These are phyloP conservation scores for Venustaconcha ellipsiformis DNA, from an alignment of 1,140 invertebrate genomes.

Conservation along the genomic window DNA sequence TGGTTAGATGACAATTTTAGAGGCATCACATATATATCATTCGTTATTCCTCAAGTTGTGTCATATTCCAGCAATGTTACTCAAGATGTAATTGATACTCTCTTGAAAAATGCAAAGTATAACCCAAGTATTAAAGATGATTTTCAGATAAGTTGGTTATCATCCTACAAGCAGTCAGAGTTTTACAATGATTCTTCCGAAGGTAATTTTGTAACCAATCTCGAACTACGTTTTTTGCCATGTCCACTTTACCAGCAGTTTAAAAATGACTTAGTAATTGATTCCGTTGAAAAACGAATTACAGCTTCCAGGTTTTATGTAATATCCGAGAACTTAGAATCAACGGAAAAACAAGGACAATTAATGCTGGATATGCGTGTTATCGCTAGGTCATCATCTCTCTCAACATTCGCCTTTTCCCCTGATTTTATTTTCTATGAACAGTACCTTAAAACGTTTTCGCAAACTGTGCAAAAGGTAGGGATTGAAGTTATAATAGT, in stretches of 20 bases:
- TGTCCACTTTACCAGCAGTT: constrained; percentile 61
- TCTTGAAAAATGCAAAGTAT: constrained; percentile 1
- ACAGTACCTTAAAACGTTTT: constrained; percentile 93
- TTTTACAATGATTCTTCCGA: constrained; percentile 60
- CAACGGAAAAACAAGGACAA: constrained; percentile 44
- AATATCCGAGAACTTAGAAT: constrained; percentile 36
- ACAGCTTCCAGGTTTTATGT: constrained; percentile 71
- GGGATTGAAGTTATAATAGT: constrained; percentile 93
- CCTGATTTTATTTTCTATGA: constrained; percentile 60
- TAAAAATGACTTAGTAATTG: constrained; percentile 87
- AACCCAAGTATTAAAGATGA: constrained; percentile 6
- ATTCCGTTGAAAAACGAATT: constrained; percentile 82
- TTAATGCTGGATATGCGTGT: constrained; percentile 53
- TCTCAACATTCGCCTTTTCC: constrained; percentile 49
- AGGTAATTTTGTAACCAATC: constrained; percentile 78
- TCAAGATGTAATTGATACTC: background rate
- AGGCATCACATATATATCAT: background rate
- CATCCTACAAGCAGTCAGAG: constrained; percentile 9
- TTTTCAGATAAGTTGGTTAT: constrained; percentile 24
- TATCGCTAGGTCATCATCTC: constrained; percentile 36
- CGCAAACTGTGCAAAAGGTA: constrained; percentile 93
- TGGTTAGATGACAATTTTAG: constrained; percentile 9
- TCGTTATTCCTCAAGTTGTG: constrained; percentile 9
- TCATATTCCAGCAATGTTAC: constrained; percentile 12
- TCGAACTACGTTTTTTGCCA: constrained; percentile 77